Evolutionary conservation across 2,888 invertebrate genomes (phyloP), one percentile per base, ranked within the genome.

Genomic region (Danaus chrysippus): DNA sequence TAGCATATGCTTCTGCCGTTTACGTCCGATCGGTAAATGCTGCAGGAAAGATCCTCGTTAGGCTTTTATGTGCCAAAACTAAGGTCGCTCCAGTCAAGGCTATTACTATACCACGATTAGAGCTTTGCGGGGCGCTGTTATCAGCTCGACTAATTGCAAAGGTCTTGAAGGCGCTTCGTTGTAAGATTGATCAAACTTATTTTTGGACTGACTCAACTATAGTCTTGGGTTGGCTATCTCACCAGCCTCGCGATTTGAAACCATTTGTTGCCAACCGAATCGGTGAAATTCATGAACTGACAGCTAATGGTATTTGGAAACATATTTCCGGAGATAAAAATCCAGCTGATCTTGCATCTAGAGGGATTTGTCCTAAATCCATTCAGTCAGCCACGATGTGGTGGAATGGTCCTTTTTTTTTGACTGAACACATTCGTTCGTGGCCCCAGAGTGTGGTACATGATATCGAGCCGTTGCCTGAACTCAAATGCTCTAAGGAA

Each of bases 51-150:
- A n/a, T 42, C 11, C 42, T 42, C 1, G 61, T 64, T 13, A 53
- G 44, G 11, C 54, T 61, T 42, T 56, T 64, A 10, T 61, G 64
- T 53, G 64, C 64, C 0, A 64, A 64, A 34, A 49, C 61, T 1
- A 64, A 61, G 53, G 58, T 64, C n/a, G 61, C 64, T 11, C 61
- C 64, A 1, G 8, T 63, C 5, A 59, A 63, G 15, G 13, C 59
- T 1, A 19, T 56, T 15, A 59, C 59, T 9, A 60, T 63, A 3
- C 61, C 64, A 1, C 42, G 61, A n/a, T 41, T 64, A 10, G 58
- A 64, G 42, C 23, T 64, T 6, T 54, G 54, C 34, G 60, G 15
- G 1, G 54, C 63, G 12, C 13, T 60, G 41, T 34, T 63, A 10
- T 59, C 54, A 11, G 44, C 57, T 17, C 56, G 56, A 1, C 46